Base-by-base conservation (phyloP, 2,888 invertebrate genomes). In the Myathropa florea region DNA sequence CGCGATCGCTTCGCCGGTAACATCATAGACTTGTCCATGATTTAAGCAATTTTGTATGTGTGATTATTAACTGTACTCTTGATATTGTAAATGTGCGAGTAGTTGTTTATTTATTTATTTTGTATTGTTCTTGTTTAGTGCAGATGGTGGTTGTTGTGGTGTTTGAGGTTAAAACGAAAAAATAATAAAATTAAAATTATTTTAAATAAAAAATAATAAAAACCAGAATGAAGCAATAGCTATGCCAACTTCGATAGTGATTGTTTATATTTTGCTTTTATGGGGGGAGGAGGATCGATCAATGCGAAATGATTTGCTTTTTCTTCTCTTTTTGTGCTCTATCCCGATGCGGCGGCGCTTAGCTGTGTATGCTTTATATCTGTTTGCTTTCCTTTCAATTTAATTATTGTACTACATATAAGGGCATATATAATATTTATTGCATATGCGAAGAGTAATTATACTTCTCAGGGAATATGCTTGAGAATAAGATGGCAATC, bases 11-110 rank as follows among this genome's bases (percentile, higher is more conserved):
- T 97, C 46, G 86, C 71, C 94, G 97, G 96, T 95, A 97, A 95
- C 97, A 97, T 97, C 96, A 97, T 97, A 95, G 46, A 96, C 95
- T 97, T 97, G 95, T 97, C 97, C 97, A 97, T 97, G 89, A 92
- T 93, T 92, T 91, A 86, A 86, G 82, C 86, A 86, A 86, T 86
- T 86, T 86, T 82, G 85, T 78, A 60, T 81, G 57, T 77, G 64
- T 85, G 67, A 76, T 81, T 63, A 63, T 4, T 36, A 64, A 18
- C 36, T 73, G 64, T 65, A 4, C 24, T 71, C 39, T 64, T 61
- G 24, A 57, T 36, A 53, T 73, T 59, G 30, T 39, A 46, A 67
- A 39, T 70, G 70, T 79, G 68, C 64, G 70, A 71, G 53, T 72
- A 46, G 39, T 53, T 55, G 24, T 23, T n/a, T 65, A 26, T 76